A percentile compares a stretch with the other conserved stretches of the same genome.
These are phyloP conservation scores for Ariolimax columbianus DNA, from an alignment of 2,888 invertebrate species.

Conservation along the genomic window DNA sequence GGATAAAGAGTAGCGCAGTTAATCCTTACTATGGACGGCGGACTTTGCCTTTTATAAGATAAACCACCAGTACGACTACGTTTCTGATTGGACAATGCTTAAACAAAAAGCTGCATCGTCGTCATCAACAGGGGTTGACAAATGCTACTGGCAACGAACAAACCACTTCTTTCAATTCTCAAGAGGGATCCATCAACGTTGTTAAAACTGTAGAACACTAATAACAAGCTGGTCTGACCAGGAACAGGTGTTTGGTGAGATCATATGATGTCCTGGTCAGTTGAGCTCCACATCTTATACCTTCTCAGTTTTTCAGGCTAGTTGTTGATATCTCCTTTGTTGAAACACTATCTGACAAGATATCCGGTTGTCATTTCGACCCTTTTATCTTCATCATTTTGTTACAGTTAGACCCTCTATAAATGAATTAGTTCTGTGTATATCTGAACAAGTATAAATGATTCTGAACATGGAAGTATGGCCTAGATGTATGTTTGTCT, in stretches of 20 bases:
- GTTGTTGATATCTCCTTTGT: too few species aligned
- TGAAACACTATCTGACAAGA: background rate
- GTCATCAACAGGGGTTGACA: slow-evolving; percentile 28
- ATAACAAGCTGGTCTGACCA: too few species aligned
- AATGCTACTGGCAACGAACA: slow-evolving; percentile 28
- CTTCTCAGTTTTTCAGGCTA: background rate
- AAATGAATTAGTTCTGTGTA: background rate
- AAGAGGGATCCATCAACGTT: too few species aligned
- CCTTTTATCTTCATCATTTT: background rate
- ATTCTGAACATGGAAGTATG: background rate
- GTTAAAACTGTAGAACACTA: too few species aligned
- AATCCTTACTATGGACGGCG: too few species aligned
- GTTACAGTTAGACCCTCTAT: background rate
- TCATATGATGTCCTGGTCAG: background rate
- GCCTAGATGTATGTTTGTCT: background rate
- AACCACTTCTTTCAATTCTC: too few species aligned
- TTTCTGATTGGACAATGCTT: slow-evolving; percentile 62
- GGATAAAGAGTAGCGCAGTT: too few species aligned
- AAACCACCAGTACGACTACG: slow-evolving; percentile 84
- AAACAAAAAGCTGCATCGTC: slow-evolving; percentile 89
- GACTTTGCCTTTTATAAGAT: too few species aligned
- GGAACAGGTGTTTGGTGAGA: background rate
- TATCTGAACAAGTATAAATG: background rate
- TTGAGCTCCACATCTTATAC: background rate
- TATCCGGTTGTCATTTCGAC: background rate